phyloP scores from a whole-genome alignment of 2,888 invertebrate species.

The Melinaea marsaeus region DNA sequence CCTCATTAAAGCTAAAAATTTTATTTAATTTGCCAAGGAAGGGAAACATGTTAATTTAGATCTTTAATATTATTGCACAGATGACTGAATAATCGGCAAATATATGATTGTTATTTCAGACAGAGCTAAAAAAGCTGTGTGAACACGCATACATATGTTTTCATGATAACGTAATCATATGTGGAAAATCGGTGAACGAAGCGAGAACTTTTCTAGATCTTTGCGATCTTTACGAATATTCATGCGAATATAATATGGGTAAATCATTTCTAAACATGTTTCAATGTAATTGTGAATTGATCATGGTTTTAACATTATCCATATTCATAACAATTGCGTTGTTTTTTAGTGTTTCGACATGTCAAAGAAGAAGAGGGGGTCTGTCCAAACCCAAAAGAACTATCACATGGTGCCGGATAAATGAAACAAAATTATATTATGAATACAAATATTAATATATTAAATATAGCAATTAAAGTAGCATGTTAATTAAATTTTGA shows the following conservation, averaged over 20 bases:
- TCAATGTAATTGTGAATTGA: not conserved
- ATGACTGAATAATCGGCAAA: not conserved
- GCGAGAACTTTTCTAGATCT: slow-evolving; percentile 65
- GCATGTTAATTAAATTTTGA: not conserved
- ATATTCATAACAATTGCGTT: slow-evolving; percentile 1
- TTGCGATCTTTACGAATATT: slow-evolving; percentile 66
- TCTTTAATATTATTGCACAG: too few species aligned
- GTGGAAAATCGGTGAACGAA: slow-evolving; percentile 67
- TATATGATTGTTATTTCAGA: slow-evolving; percentile 36
- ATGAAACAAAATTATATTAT: slow-evolving; percentile 10
- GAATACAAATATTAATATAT: not conserved
- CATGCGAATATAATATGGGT: slow-evolving; percentile 69
- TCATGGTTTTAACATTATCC: not conserved
- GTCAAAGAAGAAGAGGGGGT: slow-evolving; percentile 63
- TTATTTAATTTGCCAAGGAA: too few species aligned
- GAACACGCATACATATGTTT: slow-evolving; percentile 65
- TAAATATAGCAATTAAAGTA: not conserved
- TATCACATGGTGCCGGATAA: slow-evolving; percentile 45
- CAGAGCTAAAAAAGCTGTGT: slow-evolving; percentile 58
- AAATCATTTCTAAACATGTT: slow-evolving; percentile 22
- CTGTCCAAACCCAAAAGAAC: slow-evolving; percentile 59
- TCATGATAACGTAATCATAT: slow-evolving; percentile 61
- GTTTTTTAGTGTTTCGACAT: slow-evolving; percentile 60
- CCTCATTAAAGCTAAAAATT: too few species aligned
- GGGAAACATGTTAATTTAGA: too few species aligned